Conservation (phyloP, 2,797 vertebrate genomes). For the Decapterus maruadsi region DNA sequence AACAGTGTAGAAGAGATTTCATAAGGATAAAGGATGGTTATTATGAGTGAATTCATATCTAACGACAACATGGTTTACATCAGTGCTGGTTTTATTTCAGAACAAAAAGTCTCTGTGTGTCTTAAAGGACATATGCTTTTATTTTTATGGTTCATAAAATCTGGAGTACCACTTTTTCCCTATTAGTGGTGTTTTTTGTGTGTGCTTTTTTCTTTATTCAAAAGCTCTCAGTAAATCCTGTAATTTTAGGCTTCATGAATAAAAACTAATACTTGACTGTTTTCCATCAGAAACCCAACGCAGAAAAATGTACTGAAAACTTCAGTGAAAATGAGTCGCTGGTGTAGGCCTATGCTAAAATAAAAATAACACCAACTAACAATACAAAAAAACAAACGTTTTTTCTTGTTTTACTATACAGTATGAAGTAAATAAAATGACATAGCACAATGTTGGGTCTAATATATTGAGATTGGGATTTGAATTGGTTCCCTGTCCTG, state of each 20-base stretch:
- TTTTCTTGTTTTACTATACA: too few species aligned
- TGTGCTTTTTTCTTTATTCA: neutral
- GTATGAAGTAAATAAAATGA: too few species aligned
- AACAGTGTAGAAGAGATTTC: slow-evolving; percentile 50
- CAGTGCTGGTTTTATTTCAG: slow-evolving; percentile 33
- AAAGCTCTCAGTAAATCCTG: neutral
- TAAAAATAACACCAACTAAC: neutral
- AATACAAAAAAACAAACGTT: neutral
- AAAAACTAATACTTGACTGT: neutral
- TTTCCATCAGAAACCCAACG: neutral
- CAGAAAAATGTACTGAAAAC: neutral
- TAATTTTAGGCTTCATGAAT: neutral
- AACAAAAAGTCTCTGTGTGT: slow-evolving; percentile 12
- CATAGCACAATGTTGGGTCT: too few species aligned
- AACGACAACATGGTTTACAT: slow-evolving; percentile 42
- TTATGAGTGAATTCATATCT: slow-evolving; percentile 49
- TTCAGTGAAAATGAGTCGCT: neutral
- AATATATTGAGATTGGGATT: too few species aligned
- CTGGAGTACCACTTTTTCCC: neutral
- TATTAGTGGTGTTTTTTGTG: neutral
- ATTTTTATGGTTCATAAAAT: slow-evolving; percentile 9
- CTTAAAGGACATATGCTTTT: neutral
- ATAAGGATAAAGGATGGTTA: slow-evolving; percentile 62
- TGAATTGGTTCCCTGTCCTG: neutral
- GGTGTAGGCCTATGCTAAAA: neutral